Percentiles rank a stretch among this genome's conserved stretches.
phyloP scores from a whole-genome alignment of 2,113 vertebrate species.

The Isichthys henryi region DNA sequence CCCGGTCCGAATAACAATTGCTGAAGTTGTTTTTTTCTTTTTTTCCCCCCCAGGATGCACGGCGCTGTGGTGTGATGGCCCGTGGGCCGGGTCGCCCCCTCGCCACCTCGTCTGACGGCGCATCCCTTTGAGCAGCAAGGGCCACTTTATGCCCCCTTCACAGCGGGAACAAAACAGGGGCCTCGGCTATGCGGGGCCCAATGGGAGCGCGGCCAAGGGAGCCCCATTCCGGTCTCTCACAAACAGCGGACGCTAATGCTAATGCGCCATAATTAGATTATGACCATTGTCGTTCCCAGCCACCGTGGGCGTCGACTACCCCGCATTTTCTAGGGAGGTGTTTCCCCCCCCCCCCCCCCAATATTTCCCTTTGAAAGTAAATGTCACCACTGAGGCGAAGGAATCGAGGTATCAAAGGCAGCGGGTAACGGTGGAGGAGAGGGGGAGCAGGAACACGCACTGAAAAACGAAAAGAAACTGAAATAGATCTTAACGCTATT shows the following conservation, averaged over 20 bases:
- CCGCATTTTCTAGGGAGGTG: background rate
- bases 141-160: conserved; percentile 47
- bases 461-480: background rate
- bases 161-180: conserved; percentile 41
- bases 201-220: background rate
- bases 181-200: conserved; percentile 27
- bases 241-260: background rate
- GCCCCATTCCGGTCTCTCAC: background rate
- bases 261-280: conserved; percentile 19
- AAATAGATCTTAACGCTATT: background rate
- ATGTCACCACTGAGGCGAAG: background rate
- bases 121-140: conserved; percentile 37
- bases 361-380: conserved; percentile 16
- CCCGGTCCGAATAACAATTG: conserved; percentile 61
- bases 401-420: background rate
- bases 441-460: background rate
- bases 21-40: conserved; percentile 15
- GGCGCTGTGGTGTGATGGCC: conserved; percentile 35
- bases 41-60: conserved; percentile 54
- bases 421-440: background rate
- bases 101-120: conserved; percentile 24
- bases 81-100: conserved; percentile 34
- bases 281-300: background rate
- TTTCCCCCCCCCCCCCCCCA: background rate
- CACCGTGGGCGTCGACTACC: background rate